These are phyloP conservation scores for Zaprionus bogoriensis DNA, from an alignment of 2,888 invertebrate genomes.

Conservation along the genomic window DNA sequence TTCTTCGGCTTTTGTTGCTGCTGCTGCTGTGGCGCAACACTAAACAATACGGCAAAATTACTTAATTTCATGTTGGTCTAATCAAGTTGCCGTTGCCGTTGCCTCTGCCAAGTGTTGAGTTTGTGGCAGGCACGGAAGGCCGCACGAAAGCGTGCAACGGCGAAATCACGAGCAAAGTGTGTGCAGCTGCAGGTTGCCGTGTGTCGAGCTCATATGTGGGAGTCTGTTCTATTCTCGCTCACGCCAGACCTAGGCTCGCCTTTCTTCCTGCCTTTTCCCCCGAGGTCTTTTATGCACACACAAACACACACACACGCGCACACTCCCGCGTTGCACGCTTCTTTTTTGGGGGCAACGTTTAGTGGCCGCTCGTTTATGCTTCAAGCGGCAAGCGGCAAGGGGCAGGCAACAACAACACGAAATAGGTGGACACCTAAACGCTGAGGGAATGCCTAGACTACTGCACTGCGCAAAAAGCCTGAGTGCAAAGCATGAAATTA, in stretches of 20 bases:
- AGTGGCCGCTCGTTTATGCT: slow-evolving; percentile 67
- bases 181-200: slow-evolving; percentile 25
- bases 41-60: slow-evolving; percentile 73
- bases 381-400: slow-evolving; percentile 23
- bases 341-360: slow-evolving; percentile 50
- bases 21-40: slow-evolving; percentile 38
- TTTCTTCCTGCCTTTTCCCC: background rate
- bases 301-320: background rate
- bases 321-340: background rate
- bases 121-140: slow-evolving; percentile 56
- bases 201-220: slow-evolving; percentile 35
- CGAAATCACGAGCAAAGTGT: slow-evolving; percentile 12
- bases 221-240: no score
- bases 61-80: slow-evolving; percentile 79
- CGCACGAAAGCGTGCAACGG: slow-evolving; percentile 58
- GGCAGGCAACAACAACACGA: slow-evolving; percentile 55
- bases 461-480: background rate
- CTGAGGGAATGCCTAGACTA: slow-evolving; percentile 34
- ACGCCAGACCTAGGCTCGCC: background rate
- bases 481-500: no score
- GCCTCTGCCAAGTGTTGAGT: slow-evolving; percentile 1
- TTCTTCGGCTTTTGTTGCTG: slow-evolving; percentile 47
- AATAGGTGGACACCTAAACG: slow-evolving; percentile 70
- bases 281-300: slow-evolving; percentile 14
- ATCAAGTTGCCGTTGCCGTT: slow-evolving; percentile 75